Evolutionary conservation across 2,888 invertebrate genomes (phyloP).

Genomic region (Hirtodrosophila trivittata): DNA sequence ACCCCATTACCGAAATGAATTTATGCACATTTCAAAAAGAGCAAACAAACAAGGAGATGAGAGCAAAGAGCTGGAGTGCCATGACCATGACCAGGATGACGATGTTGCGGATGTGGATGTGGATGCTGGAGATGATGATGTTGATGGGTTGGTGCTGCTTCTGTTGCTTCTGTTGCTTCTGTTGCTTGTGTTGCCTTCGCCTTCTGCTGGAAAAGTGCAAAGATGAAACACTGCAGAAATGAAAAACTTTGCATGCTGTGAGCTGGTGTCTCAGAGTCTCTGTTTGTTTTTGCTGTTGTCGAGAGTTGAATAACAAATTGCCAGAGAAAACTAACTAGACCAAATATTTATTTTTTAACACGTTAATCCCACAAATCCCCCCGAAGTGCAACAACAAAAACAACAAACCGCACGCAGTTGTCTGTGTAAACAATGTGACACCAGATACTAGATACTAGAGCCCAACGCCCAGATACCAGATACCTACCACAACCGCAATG

Average conservation of each 20-base stretch:
- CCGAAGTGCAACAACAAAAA: slow-evolving; percentile 58
- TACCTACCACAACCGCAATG: slow-evolving; percentile 52
- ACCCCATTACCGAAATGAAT: slow-evolving; percentile 76
- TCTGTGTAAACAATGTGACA: slow-evolving; percentile 67
- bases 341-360: slow-evolving; percentile 80
- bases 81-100: slow-evolving; percentile 45
- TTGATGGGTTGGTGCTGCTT: slow-evolving; percentile 33
- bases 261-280: slow-evolving; percentile 23
- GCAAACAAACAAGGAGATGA: slow-evolving; percentile 53
- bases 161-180: slow-evolving; percentile 6
- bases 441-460: slow-evolving; percentile 35
- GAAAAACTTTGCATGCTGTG: slow-evolving; percentile 46
- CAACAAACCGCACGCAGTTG: slow-evolving; percentile 68
- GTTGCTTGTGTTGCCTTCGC: neutral
- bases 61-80: neutral
- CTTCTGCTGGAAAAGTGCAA: slow-evolving; percentile 17
- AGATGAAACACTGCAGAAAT: slow-evolving; percentile 50
- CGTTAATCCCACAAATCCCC: slow-evolving; percentile 77
- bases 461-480: no score
- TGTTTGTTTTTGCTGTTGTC: slow-evolving; percentile 65
- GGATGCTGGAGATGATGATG: slow-evolving; percentile 50
- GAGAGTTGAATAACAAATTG: slow-evolving; percentile 69
- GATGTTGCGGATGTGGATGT: slow-evolving; percentile 29
- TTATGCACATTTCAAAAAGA: slow-evolving; percentile 74
- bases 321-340: slow-evolving; percentile 75